Conservation (phyloP, 2,113 vertebrate species). For the Chiloscyllium plagiosum region DNA sequence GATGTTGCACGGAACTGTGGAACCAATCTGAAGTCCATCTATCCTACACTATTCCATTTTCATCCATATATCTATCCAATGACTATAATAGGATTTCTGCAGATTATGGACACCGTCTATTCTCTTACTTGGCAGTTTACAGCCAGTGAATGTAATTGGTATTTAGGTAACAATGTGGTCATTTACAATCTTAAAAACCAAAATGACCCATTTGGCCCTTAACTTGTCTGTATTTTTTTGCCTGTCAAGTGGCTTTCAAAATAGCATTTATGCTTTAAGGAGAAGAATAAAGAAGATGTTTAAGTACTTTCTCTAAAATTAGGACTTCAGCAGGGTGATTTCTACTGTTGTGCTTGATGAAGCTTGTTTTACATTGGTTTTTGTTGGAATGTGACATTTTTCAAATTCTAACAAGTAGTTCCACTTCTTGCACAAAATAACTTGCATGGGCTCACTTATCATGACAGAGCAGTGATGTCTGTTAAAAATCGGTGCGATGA, state of each 20-base stretch:
- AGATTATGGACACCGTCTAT: background rate
- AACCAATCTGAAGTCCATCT: too few species aligned
- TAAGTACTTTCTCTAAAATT: background rate
- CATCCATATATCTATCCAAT: too few species aligned
- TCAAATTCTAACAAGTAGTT: background rate
- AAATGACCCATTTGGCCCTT: background rate
- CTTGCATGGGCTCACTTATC: background rate
- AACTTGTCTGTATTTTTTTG: background rate
- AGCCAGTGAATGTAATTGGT: too few species aligned
- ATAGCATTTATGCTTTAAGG: background rate
- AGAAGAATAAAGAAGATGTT: background rate
- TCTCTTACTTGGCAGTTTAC: background rate
- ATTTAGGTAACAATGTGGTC: too few species aligned
- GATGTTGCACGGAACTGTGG: too few species aligned
- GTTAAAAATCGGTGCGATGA: background rate
- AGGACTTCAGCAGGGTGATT: background rate
- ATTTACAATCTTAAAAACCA: background rate
- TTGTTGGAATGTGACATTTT: background rate
- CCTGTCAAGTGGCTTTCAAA: background rate
- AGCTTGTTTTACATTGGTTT: background rate
- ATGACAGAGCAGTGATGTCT: background rate
- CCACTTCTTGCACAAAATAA: background rate
- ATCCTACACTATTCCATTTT: too few species aligned
- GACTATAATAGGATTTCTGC: background rate
- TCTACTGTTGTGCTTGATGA: background rate